phyloP scores from a whole-genome alignment of 2,888 invertebrate genomes.

The Leptinotarsa peninsularis region DNA sequence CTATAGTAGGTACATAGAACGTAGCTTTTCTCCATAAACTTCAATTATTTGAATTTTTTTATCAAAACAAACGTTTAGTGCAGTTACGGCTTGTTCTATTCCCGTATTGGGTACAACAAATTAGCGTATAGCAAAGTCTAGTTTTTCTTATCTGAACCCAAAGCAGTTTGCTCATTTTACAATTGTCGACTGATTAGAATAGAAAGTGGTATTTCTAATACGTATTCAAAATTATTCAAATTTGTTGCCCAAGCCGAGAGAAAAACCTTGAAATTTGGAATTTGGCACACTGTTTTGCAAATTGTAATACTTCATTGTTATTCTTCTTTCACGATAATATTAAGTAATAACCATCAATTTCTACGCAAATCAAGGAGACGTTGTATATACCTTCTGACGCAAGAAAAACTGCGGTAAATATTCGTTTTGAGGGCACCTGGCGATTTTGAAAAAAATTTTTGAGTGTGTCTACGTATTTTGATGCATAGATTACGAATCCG shows the following conservation, averaged over 20 bases:
- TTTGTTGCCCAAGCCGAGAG: background rate
- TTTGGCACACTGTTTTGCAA: slow-evolving; percentile 1
- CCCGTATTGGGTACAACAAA: too few species aligned
- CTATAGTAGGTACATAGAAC: too few species aligned
- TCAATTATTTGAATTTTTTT: too few species aligned
- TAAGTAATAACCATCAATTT: slow-evolving; percentile 23
- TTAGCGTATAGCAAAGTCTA: background rate
- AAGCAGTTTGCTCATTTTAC: background rate
- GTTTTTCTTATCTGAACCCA: background rate
- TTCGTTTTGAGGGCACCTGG: too few species aligned
- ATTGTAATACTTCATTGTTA: slow-evolving; percentile 17
- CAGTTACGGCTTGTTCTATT: too few species aligned
- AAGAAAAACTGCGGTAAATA: too few species aligned
- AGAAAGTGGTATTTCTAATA: slow-evolving; percentile 1
- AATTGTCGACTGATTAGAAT: background rate
- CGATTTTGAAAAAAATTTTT: too few species aligned
- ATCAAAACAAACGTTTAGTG: too few species aligned
- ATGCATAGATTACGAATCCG: too few species aligned
- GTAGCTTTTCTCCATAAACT: too few species aligned
- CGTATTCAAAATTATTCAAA: slow-evolving; percentile 2
- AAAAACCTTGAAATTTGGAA: slow-evolving; percentile 15
- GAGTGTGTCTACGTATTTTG: too few species aligned
- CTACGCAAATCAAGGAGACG: background rate
- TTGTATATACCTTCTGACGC: too few species aligned
- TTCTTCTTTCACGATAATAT: slow-evolving; percentile 20